Conservation (phyloP, 92 coral and sea anemone genomes). For the Virgularia gustaviana region DNA sequence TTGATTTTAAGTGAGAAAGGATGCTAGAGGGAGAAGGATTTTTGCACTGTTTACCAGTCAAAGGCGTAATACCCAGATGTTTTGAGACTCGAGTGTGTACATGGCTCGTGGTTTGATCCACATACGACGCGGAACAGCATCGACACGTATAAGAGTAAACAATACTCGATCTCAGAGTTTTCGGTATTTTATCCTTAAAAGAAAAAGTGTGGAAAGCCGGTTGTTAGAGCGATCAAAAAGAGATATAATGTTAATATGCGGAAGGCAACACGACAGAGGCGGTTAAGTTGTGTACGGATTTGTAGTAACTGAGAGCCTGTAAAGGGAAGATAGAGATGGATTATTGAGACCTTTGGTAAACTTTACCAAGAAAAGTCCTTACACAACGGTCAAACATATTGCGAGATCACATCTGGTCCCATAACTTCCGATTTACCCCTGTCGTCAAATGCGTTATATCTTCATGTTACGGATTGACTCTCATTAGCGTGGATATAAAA, state of each 20-base stretch:
- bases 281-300: background rate
- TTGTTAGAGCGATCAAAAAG: too few relatives aligned
- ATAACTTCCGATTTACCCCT: too few relatives aligned
- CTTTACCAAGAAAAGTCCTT: too few relatives aligned
- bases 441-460: too few relatives aligned
- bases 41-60: background rate
- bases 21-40: background rate
- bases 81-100: background rate
- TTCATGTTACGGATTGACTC: too few relatives aligned
- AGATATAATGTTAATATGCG: background rate
- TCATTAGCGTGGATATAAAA: too few relatives aligned
- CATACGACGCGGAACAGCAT: background rate
- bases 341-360: too few relatives aligned
- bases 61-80: background rate
- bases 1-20: background rate
- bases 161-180: background rate
- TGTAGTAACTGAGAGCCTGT: too few relatives aligned
- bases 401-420: too few relatives aligned
- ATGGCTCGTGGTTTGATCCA: too few relatives aligned
- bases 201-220: background rate
- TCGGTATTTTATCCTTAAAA: background rate
- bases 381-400: too few relatives aligned
- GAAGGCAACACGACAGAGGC: background rate
- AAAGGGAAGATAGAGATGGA: too few relatives aligned
- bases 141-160: background rate